These are phyloP conservation scores for Thamnophis sirtalis DNA, from an alignment of 2,113 vertebrate genomes.

Conservation along the genomic window DNA sequence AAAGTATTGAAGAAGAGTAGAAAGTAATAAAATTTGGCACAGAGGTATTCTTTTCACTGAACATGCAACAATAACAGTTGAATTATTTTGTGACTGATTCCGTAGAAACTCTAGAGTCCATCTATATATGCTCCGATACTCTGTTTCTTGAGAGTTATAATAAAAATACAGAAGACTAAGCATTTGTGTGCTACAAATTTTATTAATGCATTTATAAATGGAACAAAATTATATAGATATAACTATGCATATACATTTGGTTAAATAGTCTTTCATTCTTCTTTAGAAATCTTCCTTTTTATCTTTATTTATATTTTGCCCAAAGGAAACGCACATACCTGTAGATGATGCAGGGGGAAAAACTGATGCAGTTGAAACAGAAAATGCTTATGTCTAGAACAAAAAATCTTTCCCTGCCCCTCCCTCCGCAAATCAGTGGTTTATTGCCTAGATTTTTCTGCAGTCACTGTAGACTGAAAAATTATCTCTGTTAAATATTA, in stretches of 20 bases:
- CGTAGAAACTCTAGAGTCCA: not conserved
- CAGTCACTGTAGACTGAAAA: not conserved
- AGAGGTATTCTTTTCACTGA: not conserved
- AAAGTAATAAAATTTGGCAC: not conserved
- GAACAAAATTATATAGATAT: not conserved
- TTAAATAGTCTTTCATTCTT: not conserved
- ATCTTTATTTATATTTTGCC: not conserved
- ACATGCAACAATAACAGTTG: not conserved
- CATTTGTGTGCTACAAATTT: not conserved
- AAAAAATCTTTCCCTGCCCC: not conserved
- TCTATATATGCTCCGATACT: not conserved
- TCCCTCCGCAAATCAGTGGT: not conserved
- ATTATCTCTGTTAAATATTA: not conserved
- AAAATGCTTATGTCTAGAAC: not conserved
- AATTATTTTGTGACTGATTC: not conserved
- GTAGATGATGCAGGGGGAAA: not conserved
- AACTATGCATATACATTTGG: not conserved
- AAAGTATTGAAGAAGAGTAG: not conserved
- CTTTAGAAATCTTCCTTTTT: not conserved
- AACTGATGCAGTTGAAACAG: not conserved
- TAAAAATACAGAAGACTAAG: not conserved
- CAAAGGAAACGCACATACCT: not conserved
- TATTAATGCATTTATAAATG: not conserved
- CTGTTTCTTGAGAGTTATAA: not conserved
- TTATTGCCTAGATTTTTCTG: not conserved